phyloP scores from a whole-genome alignment of 2,888 invertebrate genomes.

The Meloe dianella region DNA sequence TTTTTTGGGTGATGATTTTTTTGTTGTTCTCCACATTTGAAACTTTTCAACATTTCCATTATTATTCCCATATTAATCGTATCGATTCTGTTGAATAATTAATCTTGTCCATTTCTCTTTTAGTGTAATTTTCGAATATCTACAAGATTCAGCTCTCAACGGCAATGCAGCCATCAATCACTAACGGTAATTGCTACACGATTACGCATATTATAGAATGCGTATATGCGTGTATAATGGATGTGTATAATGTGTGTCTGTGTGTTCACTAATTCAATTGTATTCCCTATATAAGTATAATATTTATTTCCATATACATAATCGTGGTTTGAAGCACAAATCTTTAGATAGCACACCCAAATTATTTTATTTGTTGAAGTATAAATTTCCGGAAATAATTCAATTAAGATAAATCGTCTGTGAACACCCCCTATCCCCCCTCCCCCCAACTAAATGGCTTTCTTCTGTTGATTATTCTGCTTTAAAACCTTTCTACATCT shows the following conservation, averaged over 20 bases:
- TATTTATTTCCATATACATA: slow-evolving; percentile 8
- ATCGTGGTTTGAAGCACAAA: slow-evolving; percentile 20
- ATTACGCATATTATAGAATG: slow-evolving; percentile 30
- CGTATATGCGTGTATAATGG: not conserved
- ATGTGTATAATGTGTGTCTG: no score
- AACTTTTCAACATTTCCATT: not conserved
- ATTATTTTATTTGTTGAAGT: slow-evolving; percentile 24
- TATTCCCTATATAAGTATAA: slow-evolving; percentile 11
- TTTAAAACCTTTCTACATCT: no score
- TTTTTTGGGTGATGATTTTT: not conserved
- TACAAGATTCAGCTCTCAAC: slow-evolving; percentile 43
- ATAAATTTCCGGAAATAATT: slow-evolving; percentile 19
- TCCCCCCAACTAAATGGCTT: no score
- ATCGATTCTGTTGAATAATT: slow-evolving; percentile 37
- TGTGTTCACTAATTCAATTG: slow-evolving; percentile 19
- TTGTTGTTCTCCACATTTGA: not conserved
- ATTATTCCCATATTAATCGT: slow-evolving; percentile 14
- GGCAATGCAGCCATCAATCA: slow-evolving; percentile 43
- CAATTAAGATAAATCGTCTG: slow-evolving; percentile 14
- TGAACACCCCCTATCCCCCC: no score
- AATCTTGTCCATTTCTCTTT: slow-evolving; percentile 44
- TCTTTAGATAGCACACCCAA: slow-evolving; percentile 10
- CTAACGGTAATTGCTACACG: slow-evolving; percentile 38
- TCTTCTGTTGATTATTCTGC: no score
- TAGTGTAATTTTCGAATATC: slow-evolving; percentile 41